Conservation (phyloP, 2,113 vertebrate species). For the Tetrax tetrax region DNA sequence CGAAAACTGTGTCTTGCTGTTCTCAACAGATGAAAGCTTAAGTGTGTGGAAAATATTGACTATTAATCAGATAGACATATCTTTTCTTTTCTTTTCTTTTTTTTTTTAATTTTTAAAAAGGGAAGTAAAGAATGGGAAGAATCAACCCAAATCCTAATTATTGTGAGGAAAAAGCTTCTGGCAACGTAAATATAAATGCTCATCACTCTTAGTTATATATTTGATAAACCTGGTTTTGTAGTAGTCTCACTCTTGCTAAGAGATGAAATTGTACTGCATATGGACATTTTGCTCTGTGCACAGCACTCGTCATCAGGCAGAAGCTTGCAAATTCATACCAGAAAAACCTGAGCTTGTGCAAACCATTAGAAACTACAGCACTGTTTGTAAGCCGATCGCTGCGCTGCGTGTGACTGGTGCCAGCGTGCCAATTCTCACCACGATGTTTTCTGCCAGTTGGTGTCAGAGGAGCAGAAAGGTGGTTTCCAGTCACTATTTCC, state of each 20-base stretch:
- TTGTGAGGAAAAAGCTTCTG: not conserved
- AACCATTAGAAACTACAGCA: not conserved
- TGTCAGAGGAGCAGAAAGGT: not conserved
- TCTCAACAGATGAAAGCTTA: not conserved
- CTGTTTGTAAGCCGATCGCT: not conserved
- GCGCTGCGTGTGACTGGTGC: not conserved
- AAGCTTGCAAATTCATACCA: not conserved
- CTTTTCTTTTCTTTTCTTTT: not conserved
- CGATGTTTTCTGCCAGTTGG: not conserved
- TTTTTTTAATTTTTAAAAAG: not conserved
- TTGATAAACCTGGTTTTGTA: not conserved
- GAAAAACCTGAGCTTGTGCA: not conserved
- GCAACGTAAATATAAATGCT: constrained; percentile 18
- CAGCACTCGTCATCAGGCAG: not conserved
- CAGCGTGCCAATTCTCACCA: not conserved
- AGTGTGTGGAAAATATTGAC: not conserved
- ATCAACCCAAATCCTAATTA: not conserved
- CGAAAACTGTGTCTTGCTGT: not conserved
- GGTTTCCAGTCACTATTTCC: not conserved
- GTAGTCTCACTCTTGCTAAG: not conserved
- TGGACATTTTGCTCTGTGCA: not conserved
- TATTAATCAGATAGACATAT: not conserved
- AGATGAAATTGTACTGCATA: not conserved
- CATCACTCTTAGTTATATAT: not conserved
- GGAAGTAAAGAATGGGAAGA: not conserved